Evolutionary conservation across 2,888 invertebrate species (phyloP).

Genomic region (Teleogryllus oceanicus): DNA sequence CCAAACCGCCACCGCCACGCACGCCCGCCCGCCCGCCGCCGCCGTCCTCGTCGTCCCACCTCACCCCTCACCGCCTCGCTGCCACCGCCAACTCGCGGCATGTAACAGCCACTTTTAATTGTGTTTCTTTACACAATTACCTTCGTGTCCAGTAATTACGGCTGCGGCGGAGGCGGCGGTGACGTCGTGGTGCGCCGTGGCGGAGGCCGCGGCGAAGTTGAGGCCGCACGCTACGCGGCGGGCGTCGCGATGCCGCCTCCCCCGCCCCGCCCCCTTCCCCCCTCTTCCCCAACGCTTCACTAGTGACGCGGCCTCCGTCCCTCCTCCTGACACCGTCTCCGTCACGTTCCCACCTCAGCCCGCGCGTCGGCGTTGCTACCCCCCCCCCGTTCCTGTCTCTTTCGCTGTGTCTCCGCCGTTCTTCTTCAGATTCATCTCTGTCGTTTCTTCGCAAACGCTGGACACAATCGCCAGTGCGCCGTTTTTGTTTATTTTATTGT

Average conservation of each 20-base stretch:
- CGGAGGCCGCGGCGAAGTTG: background rate
- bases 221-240: constrained; percentile 19
- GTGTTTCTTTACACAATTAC: constrained; percentile 9
- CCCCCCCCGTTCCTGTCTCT: too few species aligned
- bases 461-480: too few species aligned
- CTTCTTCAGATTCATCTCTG: too few species aligned
- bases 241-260: constrained; percentile 20
- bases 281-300: background rate
- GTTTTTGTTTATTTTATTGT: too few species aligned
- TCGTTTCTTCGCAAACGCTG: too few species aligned
- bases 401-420: too few species aligned
- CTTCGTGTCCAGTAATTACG: constrained; percentile 18
- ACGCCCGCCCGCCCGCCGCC: background rate
- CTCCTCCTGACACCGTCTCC: too few species aligned
- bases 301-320: too few species aligned
- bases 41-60: too few species aligned
- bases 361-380: too few species aligned
- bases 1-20: background rate
- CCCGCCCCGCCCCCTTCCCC: background rate
- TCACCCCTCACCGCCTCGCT: background rate
- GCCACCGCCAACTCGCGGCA: background rate
- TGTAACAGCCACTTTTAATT: constrained; percentile 18
- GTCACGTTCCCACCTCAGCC: too few species aligned
- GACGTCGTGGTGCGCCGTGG: background rate
- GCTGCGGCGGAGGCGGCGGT: background rate